Percentiles rank a stretch among this genome's conserved stretches.
phyloP scores from a whole-genome alignment of 2,113 vertebrate genomes.

The Camelus dromedarius region DNA sequence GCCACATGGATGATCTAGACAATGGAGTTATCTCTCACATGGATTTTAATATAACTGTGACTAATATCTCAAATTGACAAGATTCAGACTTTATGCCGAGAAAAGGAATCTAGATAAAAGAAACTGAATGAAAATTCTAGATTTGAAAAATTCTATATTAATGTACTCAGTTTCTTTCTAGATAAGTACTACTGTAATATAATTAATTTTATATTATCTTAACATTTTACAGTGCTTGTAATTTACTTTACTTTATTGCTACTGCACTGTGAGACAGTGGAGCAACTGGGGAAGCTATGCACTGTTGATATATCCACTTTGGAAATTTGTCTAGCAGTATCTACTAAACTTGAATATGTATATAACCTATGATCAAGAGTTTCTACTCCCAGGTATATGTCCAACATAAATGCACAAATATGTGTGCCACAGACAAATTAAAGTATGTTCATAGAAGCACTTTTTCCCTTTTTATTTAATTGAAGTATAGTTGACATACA shows the following conservation, averaged over 20 bases:
- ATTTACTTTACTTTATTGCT: neutral
- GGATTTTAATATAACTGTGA: neutral
- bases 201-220: neutral
- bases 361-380: neutral
- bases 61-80: neutral
- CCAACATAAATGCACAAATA: constrained; percentile 4
- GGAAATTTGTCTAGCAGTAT: neutral
- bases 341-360: neutral
- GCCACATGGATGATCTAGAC: neutral
- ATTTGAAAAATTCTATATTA: neutral
- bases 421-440: neutral
- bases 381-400: neutral
- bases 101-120: neutral
- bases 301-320: neutral
- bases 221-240: neutral
- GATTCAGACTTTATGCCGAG: neutral
- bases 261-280: neutral
- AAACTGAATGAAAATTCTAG: constrained; percentile 23
- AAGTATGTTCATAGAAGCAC: neutral
- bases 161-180: neutral
- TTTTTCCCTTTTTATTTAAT: neutral
- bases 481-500: neutral
- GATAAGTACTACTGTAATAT: neutral
- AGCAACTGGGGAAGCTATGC: neutral
- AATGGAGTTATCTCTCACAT: neutral